These are phyloP conservation scores for Eupithecia subumbrata DNA, from an alignment of 2,888 invertebrate genomes.

Conservation along the genomic window DNA sequence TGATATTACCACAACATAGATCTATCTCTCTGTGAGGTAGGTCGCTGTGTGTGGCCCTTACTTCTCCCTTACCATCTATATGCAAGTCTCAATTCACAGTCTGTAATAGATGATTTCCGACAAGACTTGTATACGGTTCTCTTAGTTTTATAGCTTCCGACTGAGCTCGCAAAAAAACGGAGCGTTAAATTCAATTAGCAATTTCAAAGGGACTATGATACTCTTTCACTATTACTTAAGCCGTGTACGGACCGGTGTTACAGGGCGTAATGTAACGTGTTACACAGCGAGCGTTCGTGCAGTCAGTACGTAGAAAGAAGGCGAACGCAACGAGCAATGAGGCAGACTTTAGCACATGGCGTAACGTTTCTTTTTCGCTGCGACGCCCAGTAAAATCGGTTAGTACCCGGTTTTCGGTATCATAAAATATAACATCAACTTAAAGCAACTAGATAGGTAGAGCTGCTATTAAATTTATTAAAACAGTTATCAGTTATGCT, in stretches of 20 bases:
- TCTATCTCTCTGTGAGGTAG: background rate
- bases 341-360: too few relatives aligned
- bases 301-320: too few relatives aligned
- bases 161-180: background rate
- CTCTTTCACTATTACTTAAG: background rate
- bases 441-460: background rate
- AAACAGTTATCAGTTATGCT: too few relatives aligned
- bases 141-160: constrained; percentile 4
- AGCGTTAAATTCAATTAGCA: background rate
- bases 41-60: background rate
- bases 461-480: too few relatives aligned
- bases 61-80: background rate
- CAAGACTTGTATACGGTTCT: background rate
- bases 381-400: too few relatives aligned
- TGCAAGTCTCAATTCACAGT: background rate
- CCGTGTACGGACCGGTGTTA: too few relatives aligned
- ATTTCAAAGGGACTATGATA: background rate
- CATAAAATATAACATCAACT: background rate
- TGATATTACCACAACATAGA: background rate
- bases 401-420: background rate
- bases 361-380: too few relatives aligned
- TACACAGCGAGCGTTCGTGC: too few relatives aligned
- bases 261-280: too few relatives aligned
- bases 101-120: constrained; percentile 1
- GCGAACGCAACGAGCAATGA: too few relatives aligned